Percentiles rank a stretch among this genome's conserved stretches.
phyloP scores from a whole-genome alignment of 2,113 vertebrate genomes.

The Pedetes capensis region DNA sequence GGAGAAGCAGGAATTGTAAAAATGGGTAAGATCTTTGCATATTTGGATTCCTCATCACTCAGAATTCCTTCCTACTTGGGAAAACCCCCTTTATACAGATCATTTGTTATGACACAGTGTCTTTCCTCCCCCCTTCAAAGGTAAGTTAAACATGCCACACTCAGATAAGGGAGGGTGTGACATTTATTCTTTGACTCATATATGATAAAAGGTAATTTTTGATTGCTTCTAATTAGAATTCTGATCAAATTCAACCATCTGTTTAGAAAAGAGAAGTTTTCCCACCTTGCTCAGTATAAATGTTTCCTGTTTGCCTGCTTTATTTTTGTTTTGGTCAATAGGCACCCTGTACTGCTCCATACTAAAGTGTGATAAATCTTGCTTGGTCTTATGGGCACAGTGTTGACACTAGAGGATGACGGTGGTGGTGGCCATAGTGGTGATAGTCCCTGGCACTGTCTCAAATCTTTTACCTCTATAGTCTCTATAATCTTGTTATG shows the following conservation, averaged over 20 bases:
- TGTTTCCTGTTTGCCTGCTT: not conserved
- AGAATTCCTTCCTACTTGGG: not conserved
- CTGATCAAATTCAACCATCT: not conserved
- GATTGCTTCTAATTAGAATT: not conserved
- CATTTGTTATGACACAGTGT: not conserved
- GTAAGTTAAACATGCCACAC: not conserved
- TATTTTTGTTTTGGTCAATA: not conserved
- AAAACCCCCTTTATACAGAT: not conserved
- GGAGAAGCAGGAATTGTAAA: not conserved
- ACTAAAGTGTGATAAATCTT: not conserved
- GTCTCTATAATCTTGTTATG: not conserved
- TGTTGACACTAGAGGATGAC: not conserved
- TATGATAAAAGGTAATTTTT: not conserved
- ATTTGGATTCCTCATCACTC: not conserved
- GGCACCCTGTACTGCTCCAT: not conserved
- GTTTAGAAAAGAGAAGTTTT: not conserved
- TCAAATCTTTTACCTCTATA: not conserved
- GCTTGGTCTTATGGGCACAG: not conserved
- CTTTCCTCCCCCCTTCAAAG: not conserved
- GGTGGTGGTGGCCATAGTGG: not conserved
- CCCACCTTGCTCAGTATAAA: not conserved
- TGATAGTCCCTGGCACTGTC: not conserved
- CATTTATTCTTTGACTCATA: not conserved
- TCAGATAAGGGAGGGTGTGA: not conserved
- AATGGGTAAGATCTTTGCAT: not conserved